These are phyloP conservation scores for Zosterops pallidus DNA, from an alignment of 2,113 vertebrate species.

Conservation along the genomic window DNA sequence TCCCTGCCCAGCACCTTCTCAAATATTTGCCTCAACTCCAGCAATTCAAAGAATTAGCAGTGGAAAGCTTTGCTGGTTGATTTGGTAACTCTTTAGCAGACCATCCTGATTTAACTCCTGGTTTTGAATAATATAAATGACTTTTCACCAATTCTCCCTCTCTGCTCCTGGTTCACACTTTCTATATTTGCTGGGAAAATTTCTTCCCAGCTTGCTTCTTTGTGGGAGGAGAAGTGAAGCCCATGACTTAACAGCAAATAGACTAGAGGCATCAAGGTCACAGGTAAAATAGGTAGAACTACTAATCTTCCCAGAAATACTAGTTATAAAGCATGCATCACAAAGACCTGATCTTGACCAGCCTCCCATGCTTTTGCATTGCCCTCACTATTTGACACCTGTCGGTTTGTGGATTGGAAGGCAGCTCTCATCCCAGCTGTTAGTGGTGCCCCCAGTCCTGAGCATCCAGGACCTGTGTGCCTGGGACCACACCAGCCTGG, in stretches of 20 bases:
- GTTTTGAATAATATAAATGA: neutral
- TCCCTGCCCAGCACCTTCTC: neutral
- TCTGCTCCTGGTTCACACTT: neutral
- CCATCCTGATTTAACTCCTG: neutral
- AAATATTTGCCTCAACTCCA: neutral
- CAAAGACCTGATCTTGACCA: neutral
- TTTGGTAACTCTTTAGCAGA: neutral
- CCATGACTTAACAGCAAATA: neutral
- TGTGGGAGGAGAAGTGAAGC: neutral
- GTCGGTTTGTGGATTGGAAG: neutral
- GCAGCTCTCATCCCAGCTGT: neutral
- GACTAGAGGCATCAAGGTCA: neutral
- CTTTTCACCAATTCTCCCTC: neutral
- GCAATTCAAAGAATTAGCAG: neutral
- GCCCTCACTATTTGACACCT: neutral
- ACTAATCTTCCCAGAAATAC: neutral
- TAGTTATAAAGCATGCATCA: neutral
- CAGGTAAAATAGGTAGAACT: neutral
- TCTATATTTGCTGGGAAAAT: neutral
- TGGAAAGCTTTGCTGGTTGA: neutral
- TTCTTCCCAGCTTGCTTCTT: neutral
- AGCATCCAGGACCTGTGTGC: neutral
- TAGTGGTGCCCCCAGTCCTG: neutral
- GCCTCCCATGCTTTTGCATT: neutral
- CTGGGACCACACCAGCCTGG: neutral